Evolutionary conservation across 2,888 invertebrate genomes (phyloP), one percentile per base, ranked within the genome.

Genomic region (Philopedon plagiatum): DNA sequence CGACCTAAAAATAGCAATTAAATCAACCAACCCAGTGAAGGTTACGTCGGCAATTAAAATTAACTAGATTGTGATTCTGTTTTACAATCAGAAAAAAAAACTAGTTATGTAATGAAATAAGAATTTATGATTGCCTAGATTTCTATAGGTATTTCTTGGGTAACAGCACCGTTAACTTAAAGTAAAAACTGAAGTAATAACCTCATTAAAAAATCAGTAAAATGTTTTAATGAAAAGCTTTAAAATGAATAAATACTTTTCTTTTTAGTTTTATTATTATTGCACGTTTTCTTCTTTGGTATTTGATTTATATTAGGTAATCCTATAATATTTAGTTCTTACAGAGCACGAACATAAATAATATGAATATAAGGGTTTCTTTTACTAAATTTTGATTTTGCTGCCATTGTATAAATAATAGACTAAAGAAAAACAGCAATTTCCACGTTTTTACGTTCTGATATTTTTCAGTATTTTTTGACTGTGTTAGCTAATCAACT

Each of bases 61-160:
- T 54, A 61, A 67, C 54, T 60, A 54, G 34, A 23, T 60, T 58
- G 41, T 39, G 23, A 39, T 61, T 67, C 11, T 60, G 19, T 67
- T 26, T 21, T 58, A 32, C 19, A 66, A 58, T 57, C 49, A 49
- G 32, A 66, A 66, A 49, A 34, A 34, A 46, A 11, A 26, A 46
- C 19, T 49, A 29, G 39, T 67, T 49, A 23, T 51, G 58, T 54
- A 64, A 64, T 49, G 32, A n/a, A 39, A 5, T 11, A 37, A 39
- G 18, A 21, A 23, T 21, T 37, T 63, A 39, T 58, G 23, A 34
- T 37, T 37, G n/a, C 34, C 57, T 37, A 34, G 57, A 46, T 46
- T 57, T 57, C 54, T 54, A 57, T 37, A 21, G 58, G 15, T 58
- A 41, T 58, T 58, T 41, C 41, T 58, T 41, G 39, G 26, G 21